Percentiles rank a stretch among this genome's conserved stretches.
phyloP scores from a whole-genome alignment of 2,888 invertebrate genomes.

The Cephus nigrinus region DNA sequence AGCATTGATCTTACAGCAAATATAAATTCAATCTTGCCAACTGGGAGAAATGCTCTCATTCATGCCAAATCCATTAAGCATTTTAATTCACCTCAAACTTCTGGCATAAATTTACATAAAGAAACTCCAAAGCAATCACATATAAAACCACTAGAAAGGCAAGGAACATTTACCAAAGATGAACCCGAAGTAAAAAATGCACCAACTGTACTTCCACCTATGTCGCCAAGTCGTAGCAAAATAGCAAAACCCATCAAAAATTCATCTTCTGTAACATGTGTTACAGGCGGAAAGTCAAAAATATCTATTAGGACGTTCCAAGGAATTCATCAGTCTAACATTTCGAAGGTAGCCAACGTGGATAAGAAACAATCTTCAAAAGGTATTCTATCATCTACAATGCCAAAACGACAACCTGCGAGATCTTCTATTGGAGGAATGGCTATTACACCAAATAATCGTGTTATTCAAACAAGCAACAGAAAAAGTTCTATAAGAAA shows the following conservation, averaged over 20 bases:
- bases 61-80: conserved; percentile 53
- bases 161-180: conserved; percentile 94
- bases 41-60: conserved; percentile 47
- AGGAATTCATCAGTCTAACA: conserved; percentile 36
- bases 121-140: conserved; percentile 61
- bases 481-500: conserved; percentile 32
- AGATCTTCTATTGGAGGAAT: neutral
- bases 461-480: conserved; percentile 39
- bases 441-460: conserved; percentile 20
- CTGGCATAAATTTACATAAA: conserved; percentile 19
- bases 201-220: conserved; percentile 48
- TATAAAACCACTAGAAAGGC: conserved; percentile 75
- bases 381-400: conserved; percentile 27
- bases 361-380: conserved; percentile 45
- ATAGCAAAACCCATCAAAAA: conserved; percentile 53
- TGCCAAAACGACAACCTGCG: conserved; percentile 24
- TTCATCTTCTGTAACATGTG: conserved; percentile 42
- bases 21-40: conserved; percentile 49
- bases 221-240: conserved; percentile 51
- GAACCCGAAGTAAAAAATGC: conserved; percentile 69
- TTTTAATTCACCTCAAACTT: conserved; percentile 24
- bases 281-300: conserved; percentile 43
- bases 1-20: conserved; percentile 39
- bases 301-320: conserved; percentile 39
- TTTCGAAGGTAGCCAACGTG: conserved; percentile 38